phyloP scores from a whole-genome alignment of 1,140 invertebrate species.

The Tyrophagus putrescentiae region DNA sequence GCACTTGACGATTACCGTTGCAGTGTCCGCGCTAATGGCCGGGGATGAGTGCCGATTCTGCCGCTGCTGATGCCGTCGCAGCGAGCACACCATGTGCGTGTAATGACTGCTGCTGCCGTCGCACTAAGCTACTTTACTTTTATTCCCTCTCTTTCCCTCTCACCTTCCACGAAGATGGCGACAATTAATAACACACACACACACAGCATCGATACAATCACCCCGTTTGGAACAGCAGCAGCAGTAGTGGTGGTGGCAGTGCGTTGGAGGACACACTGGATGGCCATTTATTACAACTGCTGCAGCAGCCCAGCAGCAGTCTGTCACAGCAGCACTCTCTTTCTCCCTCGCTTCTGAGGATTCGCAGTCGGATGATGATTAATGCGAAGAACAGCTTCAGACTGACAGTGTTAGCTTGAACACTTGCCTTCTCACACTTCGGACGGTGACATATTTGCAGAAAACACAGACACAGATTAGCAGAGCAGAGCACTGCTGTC shows the following conservation, averaged over 20 bases:
- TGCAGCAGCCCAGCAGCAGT: background rate
- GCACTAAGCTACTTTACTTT: constrained; percentile 6
- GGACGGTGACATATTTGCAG: constrained; percentile 4
- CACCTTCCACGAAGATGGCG: background rate
- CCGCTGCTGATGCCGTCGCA: too few relatives aligned
- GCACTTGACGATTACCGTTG: constrained; percentile 1
- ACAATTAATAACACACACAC: constrained; percentile 16
- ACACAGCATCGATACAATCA: constrained; percentile 10
- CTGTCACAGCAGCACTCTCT: background rate
- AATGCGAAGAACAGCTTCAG: background rate
- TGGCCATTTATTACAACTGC: too few relatives aligned
- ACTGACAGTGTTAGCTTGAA: too few relatives aligned
- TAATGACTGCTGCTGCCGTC: background rate
- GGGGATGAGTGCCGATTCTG: background rate
- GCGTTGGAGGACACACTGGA: too few relatives aligned
- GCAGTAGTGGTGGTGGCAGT: background rate
- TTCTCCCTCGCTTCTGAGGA: background rate
- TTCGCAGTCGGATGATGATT: background rate
- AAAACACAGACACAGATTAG: constrained; percentile 8
- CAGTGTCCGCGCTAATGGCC: background rate
- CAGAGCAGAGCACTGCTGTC: background rate
- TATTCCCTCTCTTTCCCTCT: too few relatives aligned
- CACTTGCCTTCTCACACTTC: too few relatives aligned
- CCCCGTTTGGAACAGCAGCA: constrained; percentile 1
- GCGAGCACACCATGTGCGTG: constrained; percentile 4